Conservation (phyloP, 2,888 invertebrate species). For the Harpalus rubripes region DNA sequence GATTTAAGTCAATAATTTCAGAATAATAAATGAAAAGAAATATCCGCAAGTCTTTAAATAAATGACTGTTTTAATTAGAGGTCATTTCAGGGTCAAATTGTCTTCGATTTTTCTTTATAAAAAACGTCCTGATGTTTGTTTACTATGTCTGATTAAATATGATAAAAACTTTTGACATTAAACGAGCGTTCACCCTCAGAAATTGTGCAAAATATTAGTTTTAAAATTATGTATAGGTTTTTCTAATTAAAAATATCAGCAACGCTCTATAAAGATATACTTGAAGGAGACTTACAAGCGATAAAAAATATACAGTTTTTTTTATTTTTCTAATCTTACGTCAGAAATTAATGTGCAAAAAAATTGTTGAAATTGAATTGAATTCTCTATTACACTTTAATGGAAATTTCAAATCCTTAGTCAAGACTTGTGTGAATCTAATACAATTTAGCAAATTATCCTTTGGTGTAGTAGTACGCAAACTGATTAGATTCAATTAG, state of each 20-base stretch:
- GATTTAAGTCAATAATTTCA: constrained; percentile 21
- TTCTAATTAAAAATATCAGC: too few species aligned
- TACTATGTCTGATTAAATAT: constrained; percentile 18
- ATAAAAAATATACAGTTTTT: too few species aligned
- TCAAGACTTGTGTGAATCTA: not conserved
- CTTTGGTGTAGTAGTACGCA: not conserved
- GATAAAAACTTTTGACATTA: constrained; percentile 18
- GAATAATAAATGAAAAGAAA: constrained; percentile 24
- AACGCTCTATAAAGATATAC: too few species aligned
- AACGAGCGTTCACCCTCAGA: not conserved
- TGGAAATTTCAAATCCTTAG: not conserved
- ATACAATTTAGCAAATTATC: constrained; percentile 1
- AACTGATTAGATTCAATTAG: not conserved
- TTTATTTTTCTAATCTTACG: too few species aligned
- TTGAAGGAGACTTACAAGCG: too few species aligned
- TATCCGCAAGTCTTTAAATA: constrained; percentile 6
- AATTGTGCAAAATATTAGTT: not conserved
- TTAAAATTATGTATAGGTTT: not conserved
- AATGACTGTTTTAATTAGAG: constrained; percentile 8
- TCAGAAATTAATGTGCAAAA: too few species aligned
- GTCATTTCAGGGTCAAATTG: constrained; percentile 20
- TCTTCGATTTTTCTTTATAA: constrained; percentile 23
- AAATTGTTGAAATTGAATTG: too few species aligned
- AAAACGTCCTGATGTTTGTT: not conserved
- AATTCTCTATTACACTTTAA: not conserved